phyloP scores from a whole-genome alignment of 2,888 invertebrate species.

The Electrophaes corylata region DNA sequence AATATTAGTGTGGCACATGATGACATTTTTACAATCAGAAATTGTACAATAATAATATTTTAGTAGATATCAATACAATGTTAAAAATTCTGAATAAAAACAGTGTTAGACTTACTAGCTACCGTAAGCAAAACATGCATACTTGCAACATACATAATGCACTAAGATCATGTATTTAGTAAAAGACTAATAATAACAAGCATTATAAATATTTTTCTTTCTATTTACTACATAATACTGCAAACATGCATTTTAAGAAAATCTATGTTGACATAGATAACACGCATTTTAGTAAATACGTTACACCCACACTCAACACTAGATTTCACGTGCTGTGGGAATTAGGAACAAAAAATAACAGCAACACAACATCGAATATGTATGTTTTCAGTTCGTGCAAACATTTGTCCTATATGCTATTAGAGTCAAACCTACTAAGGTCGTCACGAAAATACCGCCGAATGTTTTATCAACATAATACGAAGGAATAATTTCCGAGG shows the following conservation, averaged over 20 bases:
- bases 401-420: too few relatives aligned
- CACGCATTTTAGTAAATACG: slow-evolving; percentile 52
- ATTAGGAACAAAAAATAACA: too few relatives aligned
- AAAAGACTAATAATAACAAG: slow-evolving; percentile 43
- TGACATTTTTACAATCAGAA: slow-evolving; percentile 11
- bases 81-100: slow-evolving; percentile 22
- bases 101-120: slow-evolving; percentile 28
- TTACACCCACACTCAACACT: too few relatives aligned
- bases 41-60: slow-evolving; percentile 8
- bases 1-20: slow-evolving; percentile 5
- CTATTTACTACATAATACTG: slow-evolving; percentile 71
- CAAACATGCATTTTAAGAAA: slow-evolving; percentile 67
- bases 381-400: too few relatives aligned
- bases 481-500: too few relatives aligned
- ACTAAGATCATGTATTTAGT: slow-evolving; percentile 32
- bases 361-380: too few relatives aligned
- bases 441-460: too few relatives aligned
- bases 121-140: slow-evolving; percentile 36
- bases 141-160: slow-evolving; percentile 35
- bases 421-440: too few relatives aligned
- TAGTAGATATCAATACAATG: slow-evolving; percentile 10
- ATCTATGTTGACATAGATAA: slow-evolving; percentile 74
- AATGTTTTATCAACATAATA: too few relatives aligned
- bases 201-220: slow-evolving; percentile 50
- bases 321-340: too few relatives aligned